Evolutionary conservation across 2,797 vertebrate genomes (phyloP).

Genomic region (Ceryle rudis): DNA sequence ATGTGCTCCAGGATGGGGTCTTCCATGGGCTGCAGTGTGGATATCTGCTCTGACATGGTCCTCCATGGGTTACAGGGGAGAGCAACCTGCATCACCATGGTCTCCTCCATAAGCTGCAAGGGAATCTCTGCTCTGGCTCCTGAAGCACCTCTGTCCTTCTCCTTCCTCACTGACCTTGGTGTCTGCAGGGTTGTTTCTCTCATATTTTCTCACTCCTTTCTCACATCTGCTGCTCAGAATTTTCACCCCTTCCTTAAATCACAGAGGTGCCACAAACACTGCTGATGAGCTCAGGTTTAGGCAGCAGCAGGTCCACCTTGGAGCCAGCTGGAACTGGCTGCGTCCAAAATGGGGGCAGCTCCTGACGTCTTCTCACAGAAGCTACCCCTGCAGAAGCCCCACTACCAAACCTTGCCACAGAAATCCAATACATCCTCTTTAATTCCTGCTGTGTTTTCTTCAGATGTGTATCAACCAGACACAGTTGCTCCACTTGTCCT

Average conservation of each 20-base stretch:
- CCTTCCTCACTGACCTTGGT: not conserved
- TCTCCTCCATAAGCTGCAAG: not conserved
- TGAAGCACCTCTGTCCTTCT: not conserved
- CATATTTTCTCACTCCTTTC: not conserved
- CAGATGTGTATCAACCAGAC: not conserved
- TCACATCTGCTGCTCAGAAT: not conserved
- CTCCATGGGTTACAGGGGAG: not conserved
- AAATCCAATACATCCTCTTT: not conserved
- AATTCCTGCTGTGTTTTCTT: not conserved
- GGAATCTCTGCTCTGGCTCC: not conserved
- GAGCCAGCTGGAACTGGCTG: not conserved
- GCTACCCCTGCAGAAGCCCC: not conserved
- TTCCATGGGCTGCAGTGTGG: not conserved
- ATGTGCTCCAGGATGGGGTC: no score
- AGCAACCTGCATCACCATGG: accelerated
- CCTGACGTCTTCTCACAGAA: not conserved
- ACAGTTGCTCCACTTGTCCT: not conserved
- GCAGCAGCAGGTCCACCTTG: accelerated
- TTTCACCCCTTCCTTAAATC: not conserved
- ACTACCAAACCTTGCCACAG: not conserved
- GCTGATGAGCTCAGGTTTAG: not conserved
- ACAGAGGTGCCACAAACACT: not conserved
- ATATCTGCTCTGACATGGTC: accelerated
- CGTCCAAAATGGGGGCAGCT: not conserved
- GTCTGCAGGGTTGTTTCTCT: not conserved